Evolutionary conservation across 1,140 invertebrate species (phyloP), one percentile per base, ranked within the genome.

Genomic region (Oryctes rhinoceros): DNA sequence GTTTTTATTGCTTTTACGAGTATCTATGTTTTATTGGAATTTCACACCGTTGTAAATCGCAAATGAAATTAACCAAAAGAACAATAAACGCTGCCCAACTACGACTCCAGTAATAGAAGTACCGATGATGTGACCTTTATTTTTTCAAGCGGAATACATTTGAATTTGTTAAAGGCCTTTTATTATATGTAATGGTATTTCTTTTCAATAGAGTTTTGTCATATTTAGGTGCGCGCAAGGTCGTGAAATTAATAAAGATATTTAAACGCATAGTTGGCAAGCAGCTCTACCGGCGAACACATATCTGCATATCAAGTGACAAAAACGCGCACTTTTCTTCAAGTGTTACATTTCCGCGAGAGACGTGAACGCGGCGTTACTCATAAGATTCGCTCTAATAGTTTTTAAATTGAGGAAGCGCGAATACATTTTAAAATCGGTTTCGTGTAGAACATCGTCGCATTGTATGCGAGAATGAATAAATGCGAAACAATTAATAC

Each of bases 251-350:
- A 59, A 59, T 59, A 59, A n/a, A 59, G 53, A 18, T 59, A 59
- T 59, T 59, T 59, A 18, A 59, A 59, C 5, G 18, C 15, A 59
- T 59, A 59, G n/a, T 2, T 18, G 15, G 18, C 15, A 59, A 59
- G 5, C 15, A 59, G n/a, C 7, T n/a, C 49, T 53, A 18, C 13
- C 15, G 6, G 53, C 53, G 18, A 59, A 59, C 15, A n/a, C 18
- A 59, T 59, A 59, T 59, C 53, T 59, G 53, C 53, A 59, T 59
- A 59, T 59, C 53, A 59, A 59, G 53, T 59, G 53, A 59, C 53
- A 59, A 18, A 6, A 59, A 59, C 53, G 18, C 53, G 7, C 18
- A 15, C 18, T 2, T 59, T 59, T 59, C 53, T 59, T 59, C 53
- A n/a, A 18, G n/a, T 59, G 53, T 59, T 18, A 18, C 18, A 18